Base-by-base conservation (phyloP, 2,797 vertebrate species). In the Dendrocincla tyrannina region DNA sequence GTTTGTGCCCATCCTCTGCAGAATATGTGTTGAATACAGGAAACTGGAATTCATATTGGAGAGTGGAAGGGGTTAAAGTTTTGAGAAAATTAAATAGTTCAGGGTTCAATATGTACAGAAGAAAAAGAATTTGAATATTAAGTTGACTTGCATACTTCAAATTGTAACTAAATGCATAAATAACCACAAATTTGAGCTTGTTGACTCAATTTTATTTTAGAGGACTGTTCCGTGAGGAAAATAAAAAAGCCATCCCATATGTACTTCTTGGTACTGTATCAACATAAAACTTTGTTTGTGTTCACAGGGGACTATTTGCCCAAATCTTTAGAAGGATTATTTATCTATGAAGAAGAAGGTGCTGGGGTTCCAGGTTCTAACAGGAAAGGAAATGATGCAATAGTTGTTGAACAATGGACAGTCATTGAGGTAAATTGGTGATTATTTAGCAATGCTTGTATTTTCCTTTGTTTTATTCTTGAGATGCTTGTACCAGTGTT, bases 341-440 rank as follows among this genome's bases (percentile, higher is more conserved):
- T 99, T 95, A 98, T 99, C 89, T 99, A 99, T 3, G 99, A 99
- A 97, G 99, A 99, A 97, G 98, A 97, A 93, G 97, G 97, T 80
- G 81, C 97, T 82, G 97, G 96, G 33, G 58, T 97, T 88, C 98
- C 98, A 15, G 98, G 98, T 72, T 96, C 97, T 53, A 95, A 87
- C 92, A 97, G 96, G 89, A 98, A 96, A 92, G 98, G 97, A 97
- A 99, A 99, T 68, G 99, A 99, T 97, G 99, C 99, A 83, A 99
- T 99, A 58, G 98, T 99, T 27, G 99, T 99, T 9, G 99, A 99
- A 97, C 99, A 99, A 97, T 99, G 99, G 99, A 99, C 99, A 0
- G 98, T 99, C 92, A 98, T 99, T 81, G 99, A 99, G 99, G 99
- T 99, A 95, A 98, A 84, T 44, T 25, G 22, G 15, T 84, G 37